Percentiles rank a stretch among this genome's conserved stretches.
Evolutionary conservation across 2,888 invertebrate species (phyloP).

Genomic region (Oxytorus armatus): DNA sequence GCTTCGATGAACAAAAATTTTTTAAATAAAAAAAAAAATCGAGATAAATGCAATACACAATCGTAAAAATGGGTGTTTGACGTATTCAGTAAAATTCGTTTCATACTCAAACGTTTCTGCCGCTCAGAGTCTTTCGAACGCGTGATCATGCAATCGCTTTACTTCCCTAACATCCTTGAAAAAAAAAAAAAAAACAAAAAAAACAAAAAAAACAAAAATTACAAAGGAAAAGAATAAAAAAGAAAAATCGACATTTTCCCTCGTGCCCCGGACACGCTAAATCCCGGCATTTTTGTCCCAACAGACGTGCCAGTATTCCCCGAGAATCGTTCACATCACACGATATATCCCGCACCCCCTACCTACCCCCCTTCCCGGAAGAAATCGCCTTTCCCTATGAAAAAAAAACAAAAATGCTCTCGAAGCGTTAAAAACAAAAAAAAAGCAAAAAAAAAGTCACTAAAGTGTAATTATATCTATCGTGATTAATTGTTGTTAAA

Average conservation of each 20-base stretch:
- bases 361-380: too few species aligned
- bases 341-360: slow-evolving; percentile 31
- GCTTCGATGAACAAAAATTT: slow-evolving; percentile 20
- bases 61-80: slow-evolving; percentile 41
- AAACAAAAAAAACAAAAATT: too few species aligned
- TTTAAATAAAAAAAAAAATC: slow-evolving; percentile 21
- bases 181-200: background rate
- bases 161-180: slow-evolving; percentile 30
- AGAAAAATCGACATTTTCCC: slow-evolving; percentile 52
- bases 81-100: slow-evolving; percentile 45
- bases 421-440: slow-evolving; percentile 40
- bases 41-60: slow-evolving; percentile 37
- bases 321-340: slow-evolving; percentile 46
- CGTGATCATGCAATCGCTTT: slow-evolving; percentile 76
- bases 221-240: slow-evolving; percentile 34
- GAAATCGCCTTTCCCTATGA: slow-evolving; percentile 36
- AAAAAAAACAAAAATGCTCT: slow-evolving; percentile 36
- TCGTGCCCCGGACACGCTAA: slow-evolving; percentile 81
- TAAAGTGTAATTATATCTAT: slow-evolving; percentile 74
- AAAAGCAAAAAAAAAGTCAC: slow-evolving; percentile 49
- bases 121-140: slow-evolving; percentile 78
- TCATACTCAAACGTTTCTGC: slow-evolving; percentile 52
- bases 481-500: slow-evolving; percentile 80
- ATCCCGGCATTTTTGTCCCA: slow-evolving; percentile 73
- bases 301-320: slow-evolving; percentile 60